These are phyloP conservation scores for Drosophila subquinaria DNA, from an alignment of 2,888 invertebrate species.

Conservation along the genomic window DNA sequence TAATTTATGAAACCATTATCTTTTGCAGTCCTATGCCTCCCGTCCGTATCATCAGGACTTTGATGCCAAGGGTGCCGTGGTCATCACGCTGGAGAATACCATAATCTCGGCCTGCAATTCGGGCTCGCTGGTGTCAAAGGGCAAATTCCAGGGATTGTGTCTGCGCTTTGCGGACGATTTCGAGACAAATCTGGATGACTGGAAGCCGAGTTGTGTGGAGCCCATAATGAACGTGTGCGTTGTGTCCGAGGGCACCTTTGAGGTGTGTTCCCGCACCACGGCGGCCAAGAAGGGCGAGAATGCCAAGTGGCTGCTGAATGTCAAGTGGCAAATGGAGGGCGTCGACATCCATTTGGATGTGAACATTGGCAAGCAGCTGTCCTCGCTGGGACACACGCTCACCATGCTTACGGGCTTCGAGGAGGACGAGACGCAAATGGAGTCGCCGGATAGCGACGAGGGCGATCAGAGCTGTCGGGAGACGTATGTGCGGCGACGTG, in stretches of 20 bases:
- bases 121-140: conserved; percentile 98
- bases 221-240: conserved; percentile 96
- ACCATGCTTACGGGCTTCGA: conserved; percentile 97
- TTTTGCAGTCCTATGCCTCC: conserved; percentile 88
- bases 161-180: conserved; percentile 98
- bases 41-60: conserved; percentile 90
- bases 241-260: conserved; percentile 99
- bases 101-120: conserved; percentile 97
- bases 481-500: conserved; percentile 87
- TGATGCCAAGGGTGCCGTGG: conserved; percentile 95
- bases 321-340: conserved; percentile 99
- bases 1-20: not conserved
- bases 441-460: conserved; percentile 91
- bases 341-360: conserved; percentile 98
- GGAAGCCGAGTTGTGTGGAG: conserved; percentile 96
- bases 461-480: conserved; percentile 89
- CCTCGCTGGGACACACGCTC: conserved; percentile 96
- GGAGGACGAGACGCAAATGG: conserved; percentile 90
- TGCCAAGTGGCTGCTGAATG: conserved; percentile 99
- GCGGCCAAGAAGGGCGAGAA: conserved; percentile 94
- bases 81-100: conserved; percentile 98
- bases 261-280: conserved; percentile 93
- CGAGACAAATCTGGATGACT: conserved; percentile 97
- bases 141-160: conserved; percentile 95
- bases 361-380: conserved; percentile 97